Evolutionary conservation across 1,140 invertebrate species (phyloP), one percentile per base, ranked within the genome.

Genomic region (Musca domestica): DNA sequence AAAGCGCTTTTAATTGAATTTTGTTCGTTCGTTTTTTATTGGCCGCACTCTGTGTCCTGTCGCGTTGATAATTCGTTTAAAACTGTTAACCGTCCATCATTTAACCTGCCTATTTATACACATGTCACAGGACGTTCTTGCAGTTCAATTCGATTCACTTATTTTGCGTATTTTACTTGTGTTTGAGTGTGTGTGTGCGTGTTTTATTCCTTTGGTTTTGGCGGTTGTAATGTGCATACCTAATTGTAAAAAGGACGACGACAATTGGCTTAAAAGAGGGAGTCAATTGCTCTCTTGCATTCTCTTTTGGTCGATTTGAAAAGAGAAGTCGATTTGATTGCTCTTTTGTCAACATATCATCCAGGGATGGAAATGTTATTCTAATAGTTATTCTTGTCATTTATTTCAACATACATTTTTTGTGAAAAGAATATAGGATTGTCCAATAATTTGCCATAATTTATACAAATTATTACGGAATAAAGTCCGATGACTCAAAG

Each of bases 51-150:
- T 25, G n/a, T 61, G n/a, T 61, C 12, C 23, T 65, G 12, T 47
- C 76, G 74, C 73, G 71, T 72, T 67, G 69, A 70, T 70, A 73
- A 77, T 69, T 73, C 77, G 71, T 66, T 74, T 72, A 74, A 54
- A 70, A 80, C 77, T 80, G 77, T 78, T 74, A 73, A 58, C 66
- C 67, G 67, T 71, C 72, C 71, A 73, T 75, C 71, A 70, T 69
- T 70, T 54, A 34, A 70, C 68, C 63, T 72, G 70, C 69, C 64
- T 80, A 77, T 80, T 80, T 76, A 76, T 65, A 69, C 56, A 61
- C 56, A 17, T 61, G 52, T 56, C n/a, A 34, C 56, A 61, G 56
- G 56, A 61, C 56, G 7, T 34, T 34, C 20, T 61, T 61, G 34
- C 54, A 46, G 15, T 67, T 27, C 58, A 61, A 17, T 61, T 61